These are phyloP conservation scores for Spermophilus dauricus DNA, from an alignment of 2,113 vertebrate genomes.

Conservation along the genomic window DNA sequence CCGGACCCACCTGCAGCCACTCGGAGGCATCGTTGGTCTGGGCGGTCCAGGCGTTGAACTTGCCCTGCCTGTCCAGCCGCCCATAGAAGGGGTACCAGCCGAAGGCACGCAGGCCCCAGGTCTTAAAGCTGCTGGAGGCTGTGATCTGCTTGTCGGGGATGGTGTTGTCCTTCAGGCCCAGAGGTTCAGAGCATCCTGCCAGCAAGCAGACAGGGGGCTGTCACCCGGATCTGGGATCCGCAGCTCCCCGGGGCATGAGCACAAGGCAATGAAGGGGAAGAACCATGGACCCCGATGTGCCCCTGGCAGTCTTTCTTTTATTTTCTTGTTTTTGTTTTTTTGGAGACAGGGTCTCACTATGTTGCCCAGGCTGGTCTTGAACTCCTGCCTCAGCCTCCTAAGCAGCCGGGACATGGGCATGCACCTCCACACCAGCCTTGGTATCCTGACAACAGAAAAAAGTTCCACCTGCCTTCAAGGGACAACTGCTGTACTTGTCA, in stretches of 20 bases:
- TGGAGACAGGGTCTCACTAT: background rate
- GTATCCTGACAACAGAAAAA: background rate
- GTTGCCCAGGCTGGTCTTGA: background rate
- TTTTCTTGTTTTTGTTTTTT: background rate
- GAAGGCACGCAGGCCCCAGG: slow-evolving; percentile 95
- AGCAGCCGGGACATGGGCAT: no score
- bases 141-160: slow-evolving; percentile 94
- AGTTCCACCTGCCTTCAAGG: background rate
- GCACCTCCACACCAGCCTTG: background rate
- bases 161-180: slow-evolving; percentile 95
- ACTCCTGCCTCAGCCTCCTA: background rate
- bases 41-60: slow-evolving; percentile 97
- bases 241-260: background rate
- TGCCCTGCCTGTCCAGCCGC: slow-evolving; percentile 95
- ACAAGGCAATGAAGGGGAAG: accelerated
- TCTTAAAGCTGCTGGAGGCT: slow-evolving; percentile 94
- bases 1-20: slow-evolving; percentile 95
- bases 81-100: slow-evolving; percentile 95
- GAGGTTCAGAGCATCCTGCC: slow-evolving; percentile 94
- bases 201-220: slow-evolving; percentile 89
- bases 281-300: background rate
- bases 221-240: slow-evolving; percentile 85
- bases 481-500: background rate
- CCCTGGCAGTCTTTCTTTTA: background rate
- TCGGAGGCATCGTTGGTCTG: slow-evolving; percentile 89